These are phyloP conservation scores for Melanotaenia boesemani DNA, from an alignment of 2,797 vertebrate species.

Conservation along the genomic window DNA sequence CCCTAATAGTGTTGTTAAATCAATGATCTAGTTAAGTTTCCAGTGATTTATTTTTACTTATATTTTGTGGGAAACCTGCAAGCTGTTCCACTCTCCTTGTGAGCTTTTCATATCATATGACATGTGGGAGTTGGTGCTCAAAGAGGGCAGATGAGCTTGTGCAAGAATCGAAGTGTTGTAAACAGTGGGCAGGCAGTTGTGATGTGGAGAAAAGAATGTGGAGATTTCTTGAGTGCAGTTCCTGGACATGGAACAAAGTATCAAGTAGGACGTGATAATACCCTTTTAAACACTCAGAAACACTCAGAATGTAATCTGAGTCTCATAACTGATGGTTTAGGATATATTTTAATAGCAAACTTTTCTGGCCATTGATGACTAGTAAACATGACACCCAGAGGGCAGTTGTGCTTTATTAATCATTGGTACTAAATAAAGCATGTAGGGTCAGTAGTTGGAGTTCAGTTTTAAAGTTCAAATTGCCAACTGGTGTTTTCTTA, in stretches of 20 bases:
- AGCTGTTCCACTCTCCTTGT: conserved; percentile 24
- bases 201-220: conserved; percentile 52
- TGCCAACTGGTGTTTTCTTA: background rate
- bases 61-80: conserved; percentile 26
- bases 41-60: conserved; percentile 42
- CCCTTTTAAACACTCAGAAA: conserved; percentile 20
- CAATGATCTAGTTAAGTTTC: conserved; percentile 41
- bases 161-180: conserved; percentile 55
- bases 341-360: conserved; percentile 6
- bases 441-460: background rate
- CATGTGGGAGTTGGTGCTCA: conserved; percentile 62
- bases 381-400: background rate
- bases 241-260: conserved; percentile 40
- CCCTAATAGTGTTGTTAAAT: conserved; percentile 27
- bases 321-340: too few relatives aligned
- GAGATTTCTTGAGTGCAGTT: conserved; percentile 54
- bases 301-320: conserved; percentile 22
- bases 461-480: background rate
- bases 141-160: conserved; percentile 63
- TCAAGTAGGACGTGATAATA: conserved; percentile 54
- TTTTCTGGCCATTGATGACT: conserved; percentile 7
- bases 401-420: background rate
- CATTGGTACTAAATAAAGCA: background rate
- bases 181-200: conserved; percentile 55
- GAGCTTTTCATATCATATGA: conserved; percentile 55